Evolutionary conservation across 2,797 vertebrate species (phyloP).

Genomic region (Schizopygopsis pylzovi): DNA sequence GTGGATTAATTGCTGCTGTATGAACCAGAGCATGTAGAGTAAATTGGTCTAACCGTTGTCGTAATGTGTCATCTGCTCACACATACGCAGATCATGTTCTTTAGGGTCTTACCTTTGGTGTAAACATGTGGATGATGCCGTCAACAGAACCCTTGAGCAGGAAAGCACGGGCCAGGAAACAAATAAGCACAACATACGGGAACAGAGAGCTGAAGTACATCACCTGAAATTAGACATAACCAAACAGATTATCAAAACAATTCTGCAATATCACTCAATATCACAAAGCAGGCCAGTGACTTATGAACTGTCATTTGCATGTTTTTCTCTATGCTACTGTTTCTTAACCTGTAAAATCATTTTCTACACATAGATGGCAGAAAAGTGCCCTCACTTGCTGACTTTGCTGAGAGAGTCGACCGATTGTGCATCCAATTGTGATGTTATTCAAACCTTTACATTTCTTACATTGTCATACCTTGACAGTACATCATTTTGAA

Average conservation of each 20-base stretch:
- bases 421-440: not conserved
- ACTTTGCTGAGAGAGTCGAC: not conserved
- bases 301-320: not conserved
- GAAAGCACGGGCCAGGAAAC: constrained; percentile 91
- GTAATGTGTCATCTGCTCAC: constrained; percentile 8
- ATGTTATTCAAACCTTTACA: not conserved
- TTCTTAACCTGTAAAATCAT: not conserved
- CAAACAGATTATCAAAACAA: constrained; percentile 1
- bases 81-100: not conserved
- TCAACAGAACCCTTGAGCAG: constrained; percentile 92
- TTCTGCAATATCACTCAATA: not conserved
- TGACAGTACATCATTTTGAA: not conserved
- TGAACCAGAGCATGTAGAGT: constrained; percentile 33
- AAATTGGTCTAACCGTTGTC: constrained; percentile 34
- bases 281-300: not conserved
- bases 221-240: constrained; percentile 77
- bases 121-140: constrained; percentile 97
- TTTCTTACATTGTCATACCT: not conserved
- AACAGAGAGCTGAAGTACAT: constrained; percentile 99
- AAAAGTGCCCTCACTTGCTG: not conserved
- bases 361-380: not conserved
- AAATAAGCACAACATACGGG: constrained; percentile 93
- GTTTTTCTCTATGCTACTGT: not conserved
- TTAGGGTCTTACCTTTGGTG: constrained; percentile 86
- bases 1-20: constrained; percentile 32